Evolutionary conservation across 2,888 invertebrate species (phyloP).

Genomic region (Epinotia demarniana): DNA sequence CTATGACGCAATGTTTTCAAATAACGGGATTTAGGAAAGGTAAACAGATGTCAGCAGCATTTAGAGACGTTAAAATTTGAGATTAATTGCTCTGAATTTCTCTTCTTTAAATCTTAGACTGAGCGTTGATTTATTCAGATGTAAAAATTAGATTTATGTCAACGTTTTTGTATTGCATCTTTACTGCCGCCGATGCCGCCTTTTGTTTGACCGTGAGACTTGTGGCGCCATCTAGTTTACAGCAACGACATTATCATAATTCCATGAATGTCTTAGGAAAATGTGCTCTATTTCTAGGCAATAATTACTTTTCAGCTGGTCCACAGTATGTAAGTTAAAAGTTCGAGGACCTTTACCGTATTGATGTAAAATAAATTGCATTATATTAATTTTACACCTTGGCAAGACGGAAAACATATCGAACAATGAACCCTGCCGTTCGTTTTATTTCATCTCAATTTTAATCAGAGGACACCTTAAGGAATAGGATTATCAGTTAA

Average conservation of each 20-base stretch:
- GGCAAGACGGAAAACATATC: background rate
- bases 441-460: background rate
- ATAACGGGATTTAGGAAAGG: slow-evolving; percentile 47
- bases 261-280: background rate
- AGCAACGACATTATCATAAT: background rate
- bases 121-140: slow-evolving; percentile 37
- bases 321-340: too few species aligned
- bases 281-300: background rate
- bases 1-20: slow-evolving; percentile 49
- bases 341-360: too few species aligned
- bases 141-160: slow-evolving; percentile 38
- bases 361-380: background rate
- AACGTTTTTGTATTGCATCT: slow-evolving; percentile 20
- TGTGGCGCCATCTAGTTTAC: slow-evolving; percentile 37
- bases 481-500: too few species aligned
- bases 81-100: slow-evolving; percentile 42
- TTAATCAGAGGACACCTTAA: background rate
- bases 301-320: background rate
- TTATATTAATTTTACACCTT: background rate
- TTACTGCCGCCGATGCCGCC: slow-evolving; percentile 24
- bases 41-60: slow-evolving; percentile 45
- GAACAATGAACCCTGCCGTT: background rate
- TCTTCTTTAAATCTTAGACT: slow-evolving; percentile 27
- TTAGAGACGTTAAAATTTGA: slow-evolving; percentile 42
- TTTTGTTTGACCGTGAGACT: slow-evolving; percentile 18